Conservation (phyloP, 2,888 invertebrate species). For the Atethmia centrago region DNA sequence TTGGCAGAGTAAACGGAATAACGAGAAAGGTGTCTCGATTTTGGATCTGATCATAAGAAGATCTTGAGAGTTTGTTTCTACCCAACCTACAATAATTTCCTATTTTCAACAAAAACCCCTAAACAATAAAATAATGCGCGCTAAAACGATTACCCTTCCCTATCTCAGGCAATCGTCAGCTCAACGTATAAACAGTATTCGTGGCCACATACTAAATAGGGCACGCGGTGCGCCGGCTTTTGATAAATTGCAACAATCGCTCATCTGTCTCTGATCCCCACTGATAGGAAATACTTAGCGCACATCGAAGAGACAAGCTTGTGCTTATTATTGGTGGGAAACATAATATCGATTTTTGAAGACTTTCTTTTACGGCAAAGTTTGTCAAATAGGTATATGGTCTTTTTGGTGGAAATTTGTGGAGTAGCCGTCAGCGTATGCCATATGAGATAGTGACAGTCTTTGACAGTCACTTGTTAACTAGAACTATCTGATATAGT, state of each 20-base stretch:
- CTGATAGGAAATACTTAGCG: conserved; percentile 57
- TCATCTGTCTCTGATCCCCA: conserved; percentile 63
- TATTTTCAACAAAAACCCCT: no score
- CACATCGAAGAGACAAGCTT: conserved; percentile 22
- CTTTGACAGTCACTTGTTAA: background rate
- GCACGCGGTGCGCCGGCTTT: conserved; percentile 47
- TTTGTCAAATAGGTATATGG: no score
- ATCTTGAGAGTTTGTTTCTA: background rate
- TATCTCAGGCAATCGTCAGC: no score
- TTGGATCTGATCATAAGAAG: background rate
- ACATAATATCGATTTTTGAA: background rate
- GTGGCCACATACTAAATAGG: conserved; percentile 56
- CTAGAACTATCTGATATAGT: background rate
- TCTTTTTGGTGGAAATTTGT: background rate
- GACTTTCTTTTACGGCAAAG: background rate
- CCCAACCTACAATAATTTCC: no score
- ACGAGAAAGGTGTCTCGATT: background rate
- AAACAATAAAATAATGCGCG: background rate
- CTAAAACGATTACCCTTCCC: background rate
- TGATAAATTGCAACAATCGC: conserved; percentile 67
- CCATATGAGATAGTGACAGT: background rate
- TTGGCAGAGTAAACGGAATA: background rate
- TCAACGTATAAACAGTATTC: conserved; percentile 9
- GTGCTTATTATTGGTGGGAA: background rate
- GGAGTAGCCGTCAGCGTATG: background rate